These are phyloP conservation scores for Ramphastos sulfuratus DNA, from an alignment of 2,113 vertebrate genomes.

Conservation along the genomic window DNA sequence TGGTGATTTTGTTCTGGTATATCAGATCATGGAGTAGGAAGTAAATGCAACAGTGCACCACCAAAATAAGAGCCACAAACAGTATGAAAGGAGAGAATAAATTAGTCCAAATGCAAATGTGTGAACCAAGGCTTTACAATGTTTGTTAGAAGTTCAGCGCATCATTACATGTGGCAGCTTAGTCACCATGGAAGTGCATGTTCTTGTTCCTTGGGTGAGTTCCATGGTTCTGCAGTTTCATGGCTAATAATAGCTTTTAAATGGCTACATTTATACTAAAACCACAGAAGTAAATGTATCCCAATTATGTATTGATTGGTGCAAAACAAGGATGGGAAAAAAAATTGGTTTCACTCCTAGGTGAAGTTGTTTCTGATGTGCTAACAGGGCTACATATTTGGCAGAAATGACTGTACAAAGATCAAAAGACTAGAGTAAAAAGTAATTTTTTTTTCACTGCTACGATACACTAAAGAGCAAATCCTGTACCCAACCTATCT, in stretches of 20 bases:
- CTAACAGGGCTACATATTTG: not conserved
- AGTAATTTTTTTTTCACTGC: not conserved
- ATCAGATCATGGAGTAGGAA: not conserved
- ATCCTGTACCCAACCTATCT: not conserved
- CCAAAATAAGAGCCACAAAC: not conserved
- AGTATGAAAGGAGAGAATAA: not conserved
- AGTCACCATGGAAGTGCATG: not conserved
- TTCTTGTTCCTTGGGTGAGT: not conserved
- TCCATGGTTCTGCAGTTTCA: not conserved
- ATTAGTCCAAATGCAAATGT: not conserved
- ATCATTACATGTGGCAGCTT: not conserved
- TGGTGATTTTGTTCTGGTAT: not conserved
- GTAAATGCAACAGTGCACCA: not conserved
- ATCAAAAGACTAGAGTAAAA: not conserved
- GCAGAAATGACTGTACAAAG: not conserved
- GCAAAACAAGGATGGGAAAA: not conserved
- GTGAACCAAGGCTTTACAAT: not conserved
- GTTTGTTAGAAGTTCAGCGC: not conserved
- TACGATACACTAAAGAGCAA: not conserved
- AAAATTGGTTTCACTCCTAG: not conserved
- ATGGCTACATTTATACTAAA: not conserved
- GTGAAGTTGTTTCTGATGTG: not conserved
- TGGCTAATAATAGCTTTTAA: not conserved
- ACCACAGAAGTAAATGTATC: not conserved
- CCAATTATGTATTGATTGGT: not conserved